A percentile compares a stretch with the other conserved stretches of the same genome.
Conservation (phyloP, 2,888 invertebrate species). For the Chrysotoxum bicinctum region DNA sequence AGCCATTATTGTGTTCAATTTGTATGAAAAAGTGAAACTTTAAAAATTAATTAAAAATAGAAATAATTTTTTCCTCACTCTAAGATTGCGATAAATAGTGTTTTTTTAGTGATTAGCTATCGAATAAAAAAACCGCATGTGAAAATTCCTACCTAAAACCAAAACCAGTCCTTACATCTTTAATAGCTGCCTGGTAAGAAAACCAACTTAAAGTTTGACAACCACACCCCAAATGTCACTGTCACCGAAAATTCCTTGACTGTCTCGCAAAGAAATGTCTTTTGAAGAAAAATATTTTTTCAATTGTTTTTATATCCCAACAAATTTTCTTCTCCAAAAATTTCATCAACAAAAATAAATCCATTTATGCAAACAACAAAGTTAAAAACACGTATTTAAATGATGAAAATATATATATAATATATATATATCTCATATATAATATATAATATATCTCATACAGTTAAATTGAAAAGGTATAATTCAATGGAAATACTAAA, state of each 20-base stretch:
- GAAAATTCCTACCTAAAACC: too few relatives aligned
- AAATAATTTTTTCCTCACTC: too few relatives aligned
- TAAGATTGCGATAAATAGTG: too few relatives aligned
- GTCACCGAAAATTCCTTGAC: too few relatives aligned
- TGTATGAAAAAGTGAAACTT: too few relatives aligned
- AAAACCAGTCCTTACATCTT: neutral
- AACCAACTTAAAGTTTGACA: neutral
- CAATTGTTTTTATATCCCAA: too few relatives aligned
- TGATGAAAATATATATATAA: neutral
- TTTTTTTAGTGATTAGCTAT: too few relatives aligned
- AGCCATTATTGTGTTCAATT: too few relatives aligned
- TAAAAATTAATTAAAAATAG: too few relatives aligned
- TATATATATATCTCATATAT: neutral
- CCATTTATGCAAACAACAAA: neutral
- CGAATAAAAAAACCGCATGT: too few relatives aligned
- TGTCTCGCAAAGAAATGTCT: conserved; percentile 15
- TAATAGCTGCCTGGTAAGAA: neutral
- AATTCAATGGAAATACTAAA: neutral
- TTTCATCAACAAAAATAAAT: conserved; percentile 1
- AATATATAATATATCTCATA: neutral
- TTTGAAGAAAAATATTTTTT: conserved; percentile 22
- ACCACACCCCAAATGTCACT: conserved; percentile 16
- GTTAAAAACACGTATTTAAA: neutral
- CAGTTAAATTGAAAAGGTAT: neutral
- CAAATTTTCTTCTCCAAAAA: neutral